A percentile compares a stretch with the other conserved stretches of the same genome.
phyloP scores from a whole-genome alignment of 2,797 vertebrate genomes.

The Coilia nasus region DNA sequence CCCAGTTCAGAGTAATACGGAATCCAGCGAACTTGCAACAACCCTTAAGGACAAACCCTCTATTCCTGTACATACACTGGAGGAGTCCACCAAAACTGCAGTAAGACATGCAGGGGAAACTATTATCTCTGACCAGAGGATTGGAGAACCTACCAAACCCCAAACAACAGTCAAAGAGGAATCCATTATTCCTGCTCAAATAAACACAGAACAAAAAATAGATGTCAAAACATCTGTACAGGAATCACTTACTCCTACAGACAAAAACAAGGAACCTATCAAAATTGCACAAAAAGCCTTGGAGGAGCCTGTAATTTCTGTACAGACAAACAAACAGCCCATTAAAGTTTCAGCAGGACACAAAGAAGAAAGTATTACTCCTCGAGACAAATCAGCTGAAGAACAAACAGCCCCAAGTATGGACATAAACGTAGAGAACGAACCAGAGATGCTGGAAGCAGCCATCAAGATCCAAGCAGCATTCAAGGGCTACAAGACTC shows the following conservation, averaged over 20 bases:
- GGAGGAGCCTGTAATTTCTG: not conserved
- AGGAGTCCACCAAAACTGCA: not conserved
- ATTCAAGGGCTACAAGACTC: slow-evolving; percentile 90
- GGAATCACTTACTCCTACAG: too few species aligned
- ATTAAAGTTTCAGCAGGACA: not conserved
- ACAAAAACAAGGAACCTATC: too few species aligned
- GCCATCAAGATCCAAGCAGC: slow-evolving; percentile 93
- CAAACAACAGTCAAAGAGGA: too few species aligned
- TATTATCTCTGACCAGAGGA: not conserved
- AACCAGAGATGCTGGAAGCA: slow-evolving; percentile 81
- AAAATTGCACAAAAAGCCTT: not conserved
- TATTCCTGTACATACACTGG: too few species aligned
- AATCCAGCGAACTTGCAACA: not conserved
- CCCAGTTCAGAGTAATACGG: not conserved
- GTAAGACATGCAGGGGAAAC: not conserved
- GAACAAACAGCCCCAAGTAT: slow-evolving; percentile 27
- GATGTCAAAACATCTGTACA: too few species aligned
- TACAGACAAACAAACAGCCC: not conserved
- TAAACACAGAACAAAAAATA: too few species aligned
- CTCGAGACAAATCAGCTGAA: slow-evolving; percentile 41
- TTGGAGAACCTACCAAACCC: too few species aligned
- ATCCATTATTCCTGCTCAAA: too few species aligned
- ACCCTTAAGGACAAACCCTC: too few species aligned
- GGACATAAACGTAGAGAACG: slow-evolving; percentile 69
- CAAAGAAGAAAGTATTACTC: not conserved